These are phyloP conservation scores for Pseudochaenichthys georgianus DNA, from an alignment of 2,797 vertebrate genomes.

Conservation along the genomic window DNA sequence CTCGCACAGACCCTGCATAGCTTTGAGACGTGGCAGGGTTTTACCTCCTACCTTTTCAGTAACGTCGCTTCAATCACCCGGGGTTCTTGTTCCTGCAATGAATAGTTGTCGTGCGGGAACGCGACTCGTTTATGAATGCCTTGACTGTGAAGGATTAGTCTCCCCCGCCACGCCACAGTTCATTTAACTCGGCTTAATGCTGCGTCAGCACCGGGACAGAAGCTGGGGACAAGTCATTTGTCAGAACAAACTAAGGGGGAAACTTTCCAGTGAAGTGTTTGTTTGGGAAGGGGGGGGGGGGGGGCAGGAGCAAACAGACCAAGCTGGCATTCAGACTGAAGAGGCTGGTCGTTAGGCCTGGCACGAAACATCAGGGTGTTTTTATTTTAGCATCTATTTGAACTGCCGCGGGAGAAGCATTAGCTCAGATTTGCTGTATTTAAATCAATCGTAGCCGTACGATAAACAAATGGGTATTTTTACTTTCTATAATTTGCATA, in stretches of 20 bases:
- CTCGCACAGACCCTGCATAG: conserved; percentile 32
- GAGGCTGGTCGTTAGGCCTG: background rate
- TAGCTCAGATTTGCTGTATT: background rate
- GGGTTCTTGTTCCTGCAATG: conserved; percentile 39
- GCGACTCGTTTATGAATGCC: conserved; percentile 34
- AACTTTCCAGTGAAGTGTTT: conserved; percentile 36
- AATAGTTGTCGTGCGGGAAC: conserved; percentile 38
- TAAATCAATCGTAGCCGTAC: background rate
- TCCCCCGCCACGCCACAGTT: conserved; percentile 46
- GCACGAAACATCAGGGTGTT: background rate
- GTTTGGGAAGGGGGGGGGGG: conserved; percentile 12
- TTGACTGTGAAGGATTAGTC: conserved; percentile 57
- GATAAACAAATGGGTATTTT: background rate
- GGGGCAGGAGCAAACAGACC: background rate
- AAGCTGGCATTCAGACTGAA: conserved; percentile 25
- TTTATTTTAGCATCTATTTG: background rate
- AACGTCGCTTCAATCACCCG: conserved; percentile 25
- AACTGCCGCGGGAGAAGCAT: background rate
- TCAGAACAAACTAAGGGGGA: conserved; percentile 26
- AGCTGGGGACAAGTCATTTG: conserved; percentile 42
- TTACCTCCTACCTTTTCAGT: conserved; percentile 20
- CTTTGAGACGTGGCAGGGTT: conserved; percentile 36
- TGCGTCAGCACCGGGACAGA: conserved; percentile 47
- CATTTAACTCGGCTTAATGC: conserved; percentile 59
- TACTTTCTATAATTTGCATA: no score